phyloP scores from a whole-genome alignment of 1,140 invertebrate species.

The Megalonaias nervosa region DNA sequence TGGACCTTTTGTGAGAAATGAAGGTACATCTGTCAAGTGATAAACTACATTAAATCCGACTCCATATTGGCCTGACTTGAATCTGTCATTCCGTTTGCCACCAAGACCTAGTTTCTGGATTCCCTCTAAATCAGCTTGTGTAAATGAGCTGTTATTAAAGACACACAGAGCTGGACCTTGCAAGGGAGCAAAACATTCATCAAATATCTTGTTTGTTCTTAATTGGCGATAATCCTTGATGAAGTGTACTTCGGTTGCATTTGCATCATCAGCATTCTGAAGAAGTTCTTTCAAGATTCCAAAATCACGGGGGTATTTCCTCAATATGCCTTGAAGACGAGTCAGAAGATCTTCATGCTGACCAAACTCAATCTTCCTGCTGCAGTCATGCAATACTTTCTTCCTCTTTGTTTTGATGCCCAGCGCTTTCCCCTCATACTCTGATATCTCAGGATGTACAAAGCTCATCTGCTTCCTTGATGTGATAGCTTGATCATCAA shows the following conservation, averaged over 20 bases:
- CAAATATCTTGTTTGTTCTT: constrained; percentile 36
- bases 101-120: constrained; percentile 60
- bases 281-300: constrained; percentile 57
- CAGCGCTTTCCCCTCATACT: constrained; percentile 13
- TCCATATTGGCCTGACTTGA: constrained; percentile 60
- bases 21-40: constrained; percentile 64
- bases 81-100: constrained; percentile 47
- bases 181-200: constrained; percentile 37
- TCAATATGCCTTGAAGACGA: constrained; percentile 52
- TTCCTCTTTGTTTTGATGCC: constrained; percentile 44
- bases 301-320: constrained; percentile 55
- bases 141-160: constrained; percentile 63
- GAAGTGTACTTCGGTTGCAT: constrained; percentile 62
- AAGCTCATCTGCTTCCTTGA: constrained; percentile 26
- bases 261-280: constrained; percentile 72
- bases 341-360: constrained; percentile 59
- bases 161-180: constrained; percentile 62
- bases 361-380: constrained; percentile 43
- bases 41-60: constrained; percentile 67
- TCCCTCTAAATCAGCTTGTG: constrained; percentile 56
- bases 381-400: constrained; percentile 5
- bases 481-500: constrained; percentile 36
- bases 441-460: constrained; percentile 32
- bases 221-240: constrained; percentile 55
- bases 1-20: constrained; percentile 53